Base-by-base conservation (phyloP, 1,140 invertebrate species). In the Drosophila melanica region DNA sequence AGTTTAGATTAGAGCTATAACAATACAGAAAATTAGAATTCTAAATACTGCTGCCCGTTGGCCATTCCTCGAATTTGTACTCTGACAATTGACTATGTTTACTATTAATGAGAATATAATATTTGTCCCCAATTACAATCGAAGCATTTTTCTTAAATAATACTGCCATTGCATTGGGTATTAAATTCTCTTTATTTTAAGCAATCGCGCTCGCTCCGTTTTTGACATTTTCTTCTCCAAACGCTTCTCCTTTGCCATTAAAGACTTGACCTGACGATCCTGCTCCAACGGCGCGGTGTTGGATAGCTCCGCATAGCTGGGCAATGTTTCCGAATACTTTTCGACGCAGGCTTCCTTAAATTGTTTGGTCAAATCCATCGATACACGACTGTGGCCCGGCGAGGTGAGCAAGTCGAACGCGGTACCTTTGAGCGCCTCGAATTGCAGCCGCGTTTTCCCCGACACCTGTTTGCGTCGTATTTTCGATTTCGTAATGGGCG, bases 401-500 rank as follows among this genome's bases (percentile, higher is more conserved):
- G 20, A 57, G 0, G 75, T 91, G 3, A 91, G 35, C 45, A 79
- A 39, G 48, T 91, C 90, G 18, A 70, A 91, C 0, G 90, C 90
- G 0, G 86, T 91, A 5, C 47, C 55, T 6, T 82, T 75, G 0
- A 79, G 57, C 0, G 75, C 76, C 2, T 90, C 67, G 11, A 74
- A 90, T 18, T 85, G 73, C 9, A 45, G 59, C 4, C 66, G 72
- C 1, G 77, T 76, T 20, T 85, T 90, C 10, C 63, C 84, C 0
- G 77, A 54, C 10, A 80, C 85, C 35, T 72, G 77, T 6, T 72
- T 72, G 7, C 64, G 60, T 8, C 27, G 35, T 9, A 84, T 80
- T 48, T 54, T 66, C 3, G 69, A 59, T 14, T 62, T 89, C 1
- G 69, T 63, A 0, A 84, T 37, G 0, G 45, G 10, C 1, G 14